Percentiles rank a stretch among this genome's conserved stretches.
Conservation (phyloP, 2,797 vertebrate species). For the Discoglossus pictus region DNA sequence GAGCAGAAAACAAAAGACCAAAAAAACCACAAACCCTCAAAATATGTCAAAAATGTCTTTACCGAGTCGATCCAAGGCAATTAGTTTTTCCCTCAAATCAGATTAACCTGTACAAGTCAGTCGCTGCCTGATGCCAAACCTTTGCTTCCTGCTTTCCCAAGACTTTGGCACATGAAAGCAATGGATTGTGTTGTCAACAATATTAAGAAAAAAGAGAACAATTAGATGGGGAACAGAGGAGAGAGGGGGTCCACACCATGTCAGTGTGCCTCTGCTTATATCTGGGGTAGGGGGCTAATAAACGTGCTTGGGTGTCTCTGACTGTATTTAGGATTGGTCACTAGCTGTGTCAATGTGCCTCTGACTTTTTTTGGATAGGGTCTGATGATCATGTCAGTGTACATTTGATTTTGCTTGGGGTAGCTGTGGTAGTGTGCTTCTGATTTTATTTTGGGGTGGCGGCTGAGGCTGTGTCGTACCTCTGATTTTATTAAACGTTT, state of each 20-base stretch:
- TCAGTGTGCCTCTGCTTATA: constrained; percentile 13
- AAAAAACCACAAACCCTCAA: constrained; percentile 17
- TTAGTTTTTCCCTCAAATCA: constrained; percentile 31
- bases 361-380: no score
- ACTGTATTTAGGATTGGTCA: no score
- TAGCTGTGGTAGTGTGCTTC: no score
- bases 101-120: constrained; percentile 53
- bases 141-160: constrained; percentile 58
- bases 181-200: constrained; percentile 16
- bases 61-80: neutral
- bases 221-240: neutral
- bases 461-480: no score
- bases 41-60: constrained; percentile 45
- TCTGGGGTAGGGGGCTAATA: constrained; percentile 8
- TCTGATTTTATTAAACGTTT: no score
- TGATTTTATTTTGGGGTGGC: no score
- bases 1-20: constrained; percentile 22
- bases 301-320: neutral
- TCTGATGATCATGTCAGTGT: no score
- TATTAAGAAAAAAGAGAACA: constrained; percentile 8
- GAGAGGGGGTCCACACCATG: neutral
- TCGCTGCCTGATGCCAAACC: constrained; percentile 47
- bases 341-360: no score
- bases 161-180: constrained; percentile 51
- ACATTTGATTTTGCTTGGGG: no score